Base-by-base conservation (phyloP, 1,140 invertebrate species). In the Musca vetustissima region DNA sequence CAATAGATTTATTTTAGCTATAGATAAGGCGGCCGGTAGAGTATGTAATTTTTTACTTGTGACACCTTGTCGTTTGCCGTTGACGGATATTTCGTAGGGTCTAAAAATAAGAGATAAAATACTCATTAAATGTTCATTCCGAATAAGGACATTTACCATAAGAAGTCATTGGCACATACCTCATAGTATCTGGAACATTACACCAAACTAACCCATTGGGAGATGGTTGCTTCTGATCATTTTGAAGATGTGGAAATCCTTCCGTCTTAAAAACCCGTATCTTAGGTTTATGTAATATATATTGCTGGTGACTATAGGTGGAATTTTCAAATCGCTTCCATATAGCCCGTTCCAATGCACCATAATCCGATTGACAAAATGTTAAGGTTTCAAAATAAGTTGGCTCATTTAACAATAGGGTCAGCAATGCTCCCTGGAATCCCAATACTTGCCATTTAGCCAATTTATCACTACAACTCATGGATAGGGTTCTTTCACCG, bases 391-490 rank as follows among this genome's bases (percentile, higher is more conserved):
- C 80, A 3, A 98, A 84, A 80, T 88, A 90, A 74, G 97, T 87
- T 19, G 90, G 88, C 69, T 87, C 76, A 1, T 80, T 66, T 61
- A 97, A 82, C 21, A 97, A 83, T 49, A 89, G 77, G 71, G 88
- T 88, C 55, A 97, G 78, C 24, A 97, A 80, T 9, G 91, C 88
- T 48, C 96, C 96, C 83, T 93, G 91, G 48, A 95, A 77, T 1
- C 95, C 95, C 50, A 95, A 73, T 69, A 92, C 83, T 79, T 92
- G 90, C 96, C 96, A 98, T 69, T 90, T 90, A 8, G 93, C 88
- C 2, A 98, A 85, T 86, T 98, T 98, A 83, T 98, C 96, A 82
- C 94, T 97, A 83, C 96, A 98, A 1, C 93, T 96, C 70, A 97
- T 88, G 49, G 93, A 96, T 14, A 93, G 76, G 1, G 96, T 98